A percentile compares a stretch with the other conserved stretches of the same genome.
Conservation (phyloP, 2,888 invertebrate genomes). For the Euplexia lucipara region DNA sequence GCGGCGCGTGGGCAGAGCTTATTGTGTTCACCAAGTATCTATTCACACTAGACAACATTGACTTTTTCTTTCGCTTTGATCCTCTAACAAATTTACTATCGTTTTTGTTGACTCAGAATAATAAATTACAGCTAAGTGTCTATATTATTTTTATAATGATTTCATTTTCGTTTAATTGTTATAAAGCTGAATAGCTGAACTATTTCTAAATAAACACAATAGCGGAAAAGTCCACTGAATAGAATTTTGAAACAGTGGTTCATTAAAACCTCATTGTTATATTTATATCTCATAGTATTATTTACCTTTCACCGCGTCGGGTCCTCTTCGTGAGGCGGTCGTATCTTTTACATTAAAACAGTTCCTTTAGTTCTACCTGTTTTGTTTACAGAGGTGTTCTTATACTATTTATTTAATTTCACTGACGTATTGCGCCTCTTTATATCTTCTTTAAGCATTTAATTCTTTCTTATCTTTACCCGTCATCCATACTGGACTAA, state of each 20-base stretch:
- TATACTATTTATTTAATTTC: constrained; percentile 70
- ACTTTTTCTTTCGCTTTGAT: constrained; percentile 82
- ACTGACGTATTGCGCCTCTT: constrained; percentile 63
- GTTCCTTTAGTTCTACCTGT: constrained; percentile 73
- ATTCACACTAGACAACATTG: constrained; percentile 81
- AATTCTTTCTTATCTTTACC: constrained; percentile 64
- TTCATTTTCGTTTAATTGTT: constrained; percentile 68
- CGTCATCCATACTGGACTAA: constrained; percentile 22
- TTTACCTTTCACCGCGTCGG: constrained; percentile 78
- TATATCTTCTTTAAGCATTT: constrained; percentile 68
- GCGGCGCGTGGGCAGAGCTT: constrained; percentile 88
- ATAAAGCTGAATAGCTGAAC: constrained; percentile 57
- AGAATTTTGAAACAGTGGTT: constrained; percentile 78
- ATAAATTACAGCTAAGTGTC: constrained; percentile 54
- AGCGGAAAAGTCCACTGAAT: constrained; percentile 73
- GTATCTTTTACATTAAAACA: constrained; percentile 71
- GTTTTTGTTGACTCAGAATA: constrained; percentile 63
- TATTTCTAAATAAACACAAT: constrained; percentile 72
- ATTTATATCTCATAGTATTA: constrained; percentile 73
- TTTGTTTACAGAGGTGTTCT: constrained; percentile 79
- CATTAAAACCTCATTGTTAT: constrained; percentile 85
- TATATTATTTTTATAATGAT: constrained; percentile 55
- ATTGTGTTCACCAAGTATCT: constrained; percentile 84
- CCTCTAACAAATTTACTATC: constrained; percentile 69
- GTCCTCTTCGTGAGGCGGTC: constrained; percentile 63